phyloP scores from a whole-genome alignment of 2,113 vertebrate species.

The Felis catus region F.catus_Fca126_mat1.0 CM031419.1:71097001-71097500 shows the following conservation, averaged over 20 bases:
- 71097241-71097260: constrained; percentile 2
- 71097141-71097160: not conserved
- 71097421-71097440: not conserved
- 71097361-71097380: not conserved
- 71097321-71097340: constrained; percentile 5
- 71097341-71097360: not conserved
- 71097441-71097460: not conserved
- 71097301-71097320: not conserved
- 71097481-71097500: not conserved
- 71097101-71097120: constrained; percentile 12
- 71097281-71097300: not conserved
- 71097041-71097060: constrained; percentile 28
- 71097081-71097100: not conserved
- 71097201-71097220: not conserved
- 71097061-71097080: not conserved
- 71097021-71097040: not conserved
- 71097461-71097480: not conserved
- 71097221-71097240: not conserved
- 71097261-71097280: not conserved
- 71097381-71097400: not conserved
- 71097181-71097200: constrained; percentile 19
- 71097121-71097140: not conserved
- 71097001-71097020: not conserved
- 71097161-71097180: constrained; percentile 2
- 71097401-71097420: not conserved